A percentile compares a stretch with the other conserved stretches of the same genome.
Evolutionary conservation across 2,888 invertebrate species (phyloP).

Genomic region (Prosopocoilus inquinatus): DNA sequence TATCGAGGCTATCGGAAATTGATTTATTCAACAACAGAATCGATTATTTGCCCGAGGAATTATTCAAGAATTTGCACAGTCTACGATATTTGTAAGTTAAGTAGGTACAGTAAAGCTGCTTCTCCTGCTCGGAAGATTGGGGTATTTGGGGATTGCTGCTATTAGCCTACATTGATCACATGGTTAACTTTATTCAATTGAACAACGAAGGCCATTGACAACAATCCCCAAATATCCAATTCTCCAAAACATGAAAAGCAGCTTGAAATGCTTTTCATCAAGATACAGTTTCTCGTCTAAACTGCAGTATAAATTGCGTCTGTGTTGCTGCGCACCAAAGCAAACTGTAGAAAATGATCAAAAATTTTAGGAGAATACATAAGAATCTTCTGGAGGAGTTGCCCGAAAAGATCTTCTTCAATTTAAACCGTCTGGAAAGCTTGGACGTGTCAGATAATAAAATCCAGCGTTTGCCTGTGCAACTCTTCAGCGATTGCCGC

Average conservation of each 20-base stretch:
- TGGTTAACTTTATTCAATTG: no score
- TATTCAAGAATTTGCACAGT: slow-evolving; percentile 64
- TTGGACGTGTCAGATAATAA: slow-evolving; percentile 68
- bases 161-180: no score
- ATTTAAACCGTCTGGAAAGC: slow-evolving; percentile 63
- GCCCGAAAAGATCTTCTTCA: slow-evolving; percentile 57
- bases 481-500: slow-evolving; percentile 59
- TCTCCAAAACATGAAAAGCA: no score
- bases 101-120: no score
- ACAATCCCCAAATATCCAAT: no score
- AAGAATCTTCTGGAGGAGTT: slow-evolving; percentile 65
- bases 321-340: no score
- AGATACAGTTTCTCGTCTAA: no score
- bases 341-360: neutral
- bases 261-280: no score
- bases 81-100: slow-evolving; percentile 67
- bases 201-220: no score
- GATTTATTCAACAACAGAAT: slow-evolving; percentile 75
- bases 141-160: no score
- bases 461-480: slow-evolving; percentile 57
- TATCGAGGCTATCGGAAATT: slow-evolving; percentile 62
- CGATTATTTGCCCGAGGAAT: slow-evolving; percentile 62
- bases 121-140: no score
- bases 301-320: no score
- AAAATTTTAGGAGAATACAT: slow-evolving; percentile 60